A percentile compares a stretch with the other conserved stretches of the same genome.
phyloP scores from a whole-genome alignment of 1,140 invertebrate species.

The Stenopsyche tienmushanensis region DNA sequence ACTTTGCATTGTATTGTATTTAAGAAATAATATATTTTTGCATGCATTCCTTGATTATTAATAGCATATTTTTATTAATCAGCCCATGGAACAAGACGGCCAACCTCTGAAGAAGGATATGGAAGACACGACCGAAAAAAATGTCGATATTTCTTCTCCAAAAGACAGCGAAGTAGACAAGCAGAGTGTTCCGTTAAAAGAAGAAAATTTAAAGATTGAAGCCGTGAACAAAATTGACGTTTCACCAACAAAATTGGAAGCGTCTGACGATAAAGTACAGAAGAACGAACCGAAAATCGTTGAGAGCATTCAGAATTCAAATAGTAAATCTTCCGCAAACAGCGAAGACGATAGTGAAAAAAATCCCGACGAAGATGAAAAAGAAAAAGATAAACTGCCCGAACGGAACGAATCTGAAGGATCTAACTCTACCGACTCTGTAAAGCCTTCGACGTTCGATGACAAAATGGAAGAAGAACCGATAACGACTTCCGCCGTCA shows the following conservation, averaged over 20 bases:
- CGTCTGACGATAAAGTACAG: constrained; percentile 13
- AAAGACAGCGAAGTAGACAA: constrained; percentile 7
- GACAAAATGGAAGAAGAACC: constrained; percentile 34
- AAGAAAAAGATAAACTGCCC: constrained; percentile 20
- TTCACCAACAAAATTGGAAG: background rate
- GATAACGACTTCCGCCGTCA: constrained; percentile 9
- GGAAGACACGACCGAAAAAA: constrained; percentile 41
- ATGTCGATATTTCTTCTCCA: constrained; percentile 44
- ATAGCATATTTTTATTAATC: constrained; percentile 18
- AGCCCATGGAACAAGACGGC: constrained; percentile 41
- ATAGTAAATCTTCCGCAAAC: constrained; percentile 45
- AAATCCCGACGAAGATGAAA: constrained; percentile 45
- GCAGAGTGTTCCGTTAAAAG: background rate
- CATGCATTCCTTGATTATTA: background rate
- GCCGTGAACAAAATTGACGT: background rate
- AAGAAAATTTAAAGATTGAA: background rate
- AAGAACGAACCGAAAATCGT: background rate
- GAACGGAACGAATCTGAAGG: constrained; percentile 9
- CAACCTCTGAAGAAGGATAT: constrained; percentile 39
- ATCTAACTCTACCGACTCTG: background rate
- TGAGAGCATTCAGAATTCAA: background rate
- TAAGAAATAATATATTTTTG: background rate
- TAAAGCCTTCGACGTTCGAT: constrained; percentile 3
- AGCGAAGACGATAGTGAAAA: constrained; percentile 46
- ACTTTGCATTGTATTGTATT: too few relatives aligned